Base-by-base conservation (phyloP, 2,888 invertebrate species). In the Lypha dubia region DNA sequence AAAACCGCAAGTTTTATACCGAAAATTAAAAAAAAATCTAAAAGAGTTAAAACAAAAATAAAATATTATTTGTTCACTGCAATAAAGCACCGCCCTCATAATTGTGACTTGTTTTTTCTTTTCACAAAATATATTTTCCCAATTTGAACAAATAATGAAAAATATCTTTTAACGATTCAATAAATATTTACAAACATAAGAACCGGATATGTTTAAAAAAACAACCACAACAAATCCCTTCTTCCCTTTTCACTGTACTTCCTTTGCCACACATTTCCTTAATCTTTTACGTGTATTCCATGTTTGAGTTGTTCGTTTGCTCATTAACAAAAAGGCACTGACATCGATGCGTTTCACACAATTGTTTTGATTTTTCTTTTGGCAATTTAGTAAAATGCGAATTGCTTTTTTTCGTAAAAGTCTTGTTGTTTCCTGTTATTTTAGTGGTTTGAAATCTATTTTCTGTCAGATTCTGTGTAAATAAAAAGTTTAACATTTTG, bases 291-390 rank as follows among this genome's bases (percentile, higher is more conserved):
- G 15, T 44, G 32, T 46, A 28, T 28, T 70, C 28, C 13, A 17
- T 32, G 32, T 46, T 15, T 56, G 24, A 56, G 44, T 32, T 49
- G 15, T 60, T 22, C 32, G 15, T 60, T 22, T 20, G 60, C 46
- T 60, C 46, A 38, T 73, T 73, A 49, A 32, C 44, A 67, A 49
- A 68, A 67, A 74, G 58, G 62, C 79, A 83, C 75, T 86, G 88
- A 76, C 84, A 89, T 89, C 87, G 88, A 89, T 89, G 88, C 86
- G 86, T 24, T 63, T 53, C 13, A 89, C 2, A 20, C 4, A 51
- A 51, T 6, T 17, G 46, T 5, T 5, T 17, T 46, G 6, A 17
- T 46, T 32, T 58, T 32, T 32, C 11, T 41, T 20, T 22, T 38
- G 5, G 5, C 28, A 28, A 28, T 28, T 28, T 28, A 2, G 28